Percentiles rank a stretch among this genome's conserved stretches.
Evolutionary conservation across 2,888 invertebrate genomes (phyloP).

Genomic region (Lochmaea crataegi): DNA sequence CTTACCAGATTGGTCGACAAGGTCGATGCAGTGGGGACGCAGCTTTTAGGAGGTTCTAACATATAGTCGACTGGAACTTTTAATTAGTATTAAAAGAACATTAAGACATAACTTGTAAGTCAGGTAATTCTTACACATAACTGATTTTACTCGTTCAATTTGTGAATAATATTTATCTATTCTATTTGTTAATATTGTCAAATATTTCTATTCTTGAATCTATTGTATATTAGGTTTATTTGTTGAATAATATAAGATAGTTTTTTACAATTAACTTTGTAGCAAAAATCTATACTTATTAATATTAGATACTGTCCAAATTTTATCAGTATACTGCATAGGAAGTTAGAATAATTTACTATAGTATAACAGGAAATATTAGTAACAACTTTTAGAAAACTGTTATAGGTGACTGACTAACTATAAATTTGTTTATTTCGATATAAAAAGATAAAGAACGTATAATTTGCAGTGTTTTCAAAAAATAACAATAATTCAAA

Average conservation of each 20-base stretch:
- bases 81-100: no score
- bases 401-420: conserved; percentile 16
- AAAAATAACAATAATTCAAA: conserved; percentile 1
- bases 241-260: background rate
- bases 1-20: no score
- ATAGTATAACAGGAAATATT: conserved; percentile 22
- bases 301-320: background rate
- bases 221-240: background rate
- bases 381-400: conserved; percentile 27
- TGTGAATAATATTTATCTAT: background rate
- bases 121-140: no score
- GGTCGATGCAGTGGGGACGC: no score
- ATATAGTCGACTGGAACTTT: no score
- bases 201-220: background rate
- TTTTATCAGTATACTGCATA: background rate
- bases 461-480: background rate
- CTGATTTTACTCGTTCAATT: background rate
- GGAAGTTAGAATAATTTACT: background rate
- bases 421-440: background rate
- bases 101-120: no score
- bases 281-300: background rate
- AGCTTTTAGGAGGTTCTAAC: no score
- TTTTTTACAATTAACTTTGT: background rate
- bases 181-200: background rate
- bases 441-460: conserved; percentile 7